These are phyloP conservation scores for Syndactyla subalaris DNA, from an alignment of 2,797 vertebrate genomes.

Conservation along the genomic window DNA sequence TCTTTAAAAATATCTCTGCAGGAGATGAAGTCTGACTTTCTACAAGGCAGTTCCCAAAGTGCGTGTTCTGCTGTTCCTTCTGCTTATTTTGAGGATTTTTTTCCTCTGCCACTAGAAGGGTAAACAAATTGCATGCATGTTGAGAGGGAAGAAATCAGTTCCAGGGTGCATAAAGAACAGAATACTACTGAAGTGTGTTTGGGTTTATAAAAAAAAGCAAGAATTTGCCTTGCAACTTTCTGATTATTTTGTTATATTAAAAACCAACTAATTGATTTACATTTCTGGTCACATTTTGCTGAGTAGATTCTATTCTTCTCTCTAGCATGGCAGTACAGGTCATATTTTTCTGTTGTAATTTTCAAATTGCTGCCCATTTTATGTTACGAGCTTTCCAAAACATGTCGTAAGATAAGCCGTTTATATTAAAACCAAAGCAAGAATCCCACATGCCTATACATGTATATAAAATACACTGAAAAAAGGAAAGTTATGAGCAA, in stretches of 20 bases:
- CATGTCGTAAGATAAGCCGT: background rate
- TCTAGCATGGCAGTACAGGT: background rate
- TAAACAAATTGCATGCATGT: background rate
- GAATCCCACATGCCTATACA: background rate
- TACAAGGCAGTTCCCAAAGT: background rate
- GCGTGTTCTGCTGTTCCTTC: background rate
- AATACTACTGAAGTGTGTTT: constrained; percentile 7
- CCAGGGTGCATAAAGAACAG: background rate
- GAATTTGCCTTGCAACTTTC: background rate
- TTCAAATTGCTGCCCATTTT: background rate
- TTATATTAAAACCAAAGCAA: constrained; percentile 22
- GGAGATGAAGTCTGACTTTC: background rate
- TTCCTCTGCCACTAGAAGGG: rapidly evolving
- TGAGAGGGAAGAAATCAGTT: constrained; percentile 25
- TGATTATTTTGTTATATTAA: constrained; percentile 28
- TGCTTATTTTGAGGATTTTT: background rate
- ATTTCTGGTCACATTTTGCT: constrained; percentile 12
- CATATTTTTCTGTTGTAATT: background rate
- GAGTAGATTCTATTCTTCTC: background rate
- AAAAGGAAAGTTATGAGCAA: constrained; percentile 41
- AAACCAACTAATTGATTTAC: background rate
- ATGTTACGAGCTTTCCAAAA: background rate
- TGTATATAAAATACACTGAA: constrained; percentile 23
- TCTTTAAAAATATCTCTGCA: background rate
- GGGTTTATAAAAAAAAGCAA: background rate